A percentile compares a stretch with the other conserved stretches of the same genome.
phyloP scores from a whole-genome alignment of 23 tunicate genomes.

The Corella eumyota region DNA sequence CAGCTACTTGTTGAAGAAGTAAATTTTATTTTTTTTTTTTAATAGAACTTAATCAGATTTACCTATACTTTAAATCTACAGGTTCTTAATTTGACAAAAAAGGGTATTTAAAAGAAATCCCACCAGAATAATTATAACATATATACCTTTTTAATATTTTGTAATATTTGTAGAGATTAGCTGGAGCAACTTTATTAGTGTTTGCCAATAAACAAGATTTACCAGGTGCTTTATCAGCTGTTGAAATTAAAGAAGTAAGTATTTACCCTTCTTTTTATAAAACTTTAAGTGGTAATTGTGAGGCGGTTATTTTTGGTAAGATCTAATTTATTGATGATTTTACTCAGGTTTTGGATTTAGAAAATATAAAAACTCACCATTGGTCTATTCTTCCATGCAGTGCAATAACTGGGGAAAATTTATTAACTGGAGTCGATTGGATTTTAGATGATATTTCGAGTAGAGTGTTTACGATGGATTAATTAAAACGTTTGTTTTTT shows the following conservation, averaged over 20 bases:
- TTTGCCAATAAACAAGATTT: conserved; percentile 98
- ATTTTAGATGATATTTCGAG: conserved; percentile 88
- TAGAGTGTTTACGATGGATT: conserved; percentile 76
- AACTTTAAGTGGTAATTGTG: background rate
- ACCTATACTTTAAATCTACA: background rate
- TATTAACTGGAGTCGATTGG: conserved; percentile 83
- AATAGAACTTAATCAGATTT: background rate
- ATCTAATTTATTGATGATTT: too few species aligned
- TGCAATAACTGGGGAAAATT: conserved; percentile 76
- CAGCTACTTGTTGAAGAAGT: conserved; percentile 77
- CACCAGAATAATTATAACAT: too few species aligned
- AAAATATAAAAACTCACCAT: conserved; percentile 92
- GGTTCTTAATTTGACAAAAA: too few species aligned
- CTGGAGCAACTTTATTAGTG: conserved; percentile 92
- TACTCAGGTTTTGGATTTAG: conserved; percentile 65
- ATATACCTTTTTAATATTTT: too few species aligned
- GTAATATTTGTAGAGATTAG: conserved; percentile 48
- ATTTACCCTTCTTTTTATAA: background rate
- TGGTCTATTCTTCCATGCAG: conserved; percentile 95
- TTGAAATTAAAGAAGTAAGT: conserved; percentile 78
- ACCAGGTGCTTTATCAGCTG: conserved; percentile 77
- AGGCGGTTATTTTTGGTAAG: too few species aligned
- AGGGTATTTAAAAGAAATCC: too few species aligned
- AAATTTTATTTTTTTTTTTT: background rate
- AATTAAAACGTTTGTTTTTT: too few species aligned